Conservation (phyloP, 2,113 vertebrate species). For the Ailurus styani region DNA sequence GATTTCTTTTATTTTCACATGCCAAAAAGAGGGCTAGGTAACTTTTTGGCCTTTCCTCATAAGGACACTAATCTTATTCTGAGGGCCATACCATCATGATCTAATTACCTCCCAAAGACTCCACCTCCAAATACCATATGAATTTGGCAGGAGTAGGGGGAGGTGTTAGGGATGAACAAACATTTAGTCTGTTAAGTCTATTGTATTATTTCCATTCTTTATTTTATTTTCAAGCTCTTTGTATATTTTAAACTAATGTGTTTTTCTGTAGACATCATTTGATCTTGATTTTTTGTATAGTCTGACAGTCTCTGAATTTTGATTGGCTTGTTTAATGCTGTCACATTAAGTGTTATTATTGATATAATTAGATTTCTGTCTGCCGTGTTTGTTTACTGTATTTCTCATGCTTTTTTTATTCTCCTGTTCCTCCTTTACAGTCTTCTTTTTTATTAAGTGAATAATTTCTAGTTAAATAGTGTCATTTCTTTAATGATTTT, state of each 20-base stretch:
- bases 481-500: neutral
- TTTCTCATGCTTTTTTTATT: neutral
- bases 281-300: neutral
- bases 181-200: neutral
- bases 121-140: neutral
- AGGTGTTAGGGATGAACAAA: neutral
- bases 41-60: neutral
- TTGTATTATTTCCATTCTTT: neutral
- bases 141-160: neutral
- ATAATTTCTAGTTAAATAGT: neutral
- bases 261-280: neutral
- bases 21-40: neutral
- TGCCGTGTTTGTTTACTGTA: neutral
- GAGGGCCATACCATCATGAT: neutral
- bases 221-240: neutral
- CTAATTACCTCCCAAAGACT: neutral
- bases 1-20: neutral
- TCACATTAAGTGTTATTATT: neutral
- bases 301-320: neutral
- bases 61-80: neutral
- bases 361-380: neutral
- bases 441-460: neutral
- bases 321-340: neutral
- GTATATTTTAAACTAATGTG: neutral
- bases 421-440: neutral